Conservation (phyloP, 1,140 invertebrate genomes). For the Chrysopa pallens region DNA sequence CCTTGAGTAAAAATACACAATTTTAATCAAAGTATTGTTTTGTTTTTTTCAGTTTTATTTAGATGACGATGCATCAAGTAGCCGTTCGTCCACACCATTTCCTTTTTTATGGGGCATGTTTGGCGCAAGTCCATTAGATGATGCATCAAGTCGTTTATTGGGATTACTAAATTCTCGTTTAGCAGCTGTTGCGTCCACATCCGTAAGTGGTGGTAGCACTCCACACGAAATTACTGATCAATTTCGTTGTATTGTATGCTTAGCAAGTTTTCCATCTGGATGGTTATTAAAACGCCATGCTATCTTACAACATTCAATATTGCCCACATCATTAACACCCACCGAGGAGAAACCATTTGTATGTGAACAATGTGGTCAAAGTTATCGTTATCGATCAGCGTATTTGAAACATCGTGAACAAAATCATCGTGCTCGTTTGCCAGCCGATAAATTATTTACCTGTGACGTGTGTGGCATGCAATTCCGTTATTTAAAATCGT, state of each 20-base stretch:
- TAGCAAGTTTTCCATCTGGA: slow-evolving; percentile 62
- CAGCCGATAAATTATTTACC: slow-evolving; percentile 74
- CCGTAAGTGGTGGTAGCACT: slow-evolving; percentile 22
- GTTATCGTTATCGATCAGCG: slow-evolving; percentile 71
- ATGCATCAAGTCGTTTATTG: slow-evolving; percentile 23
- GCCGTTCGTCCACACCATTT: slow-evolving; percentile 23
- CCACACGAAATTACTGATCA: slow-evolving; percentile 17
- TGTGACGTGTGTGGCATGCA: slow-evolving; percentile 82
- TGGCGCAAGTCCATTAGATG: slow-evolving; percentile 8
- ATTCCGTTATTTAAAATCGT: slow-evolving; percentile 72
- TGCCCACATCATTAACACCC: slow-evolving; percentile 6
- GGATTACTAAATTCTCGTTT: slow-evolving; percentile 16
- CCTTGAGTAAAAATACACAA: too few relatives aligned
- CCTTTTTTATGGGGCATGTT: slow-evolving; percentile 12
- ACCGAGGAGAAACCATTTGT: slow-evolving; percentile 76
- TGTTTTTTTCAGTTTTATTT: neutral
- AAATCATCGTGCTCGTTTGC: slow-evolving; percentile 66
- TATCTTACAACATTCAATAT: slow-evolving; percentile 49
- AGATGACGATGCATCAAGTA: slow-evolving; percentile 15
- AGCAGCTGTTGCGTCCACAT: slow-evolving; percentile 25
- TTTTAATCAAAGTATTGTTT: too few relatives aligned
- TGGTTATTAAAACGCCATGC: slow-evolving; percentile 68
- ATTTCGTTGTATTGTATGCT: slow-evolving; percentile 57
- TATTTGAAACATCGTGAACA: slow-evolving; percentile 78
- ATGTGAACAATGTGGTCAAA: slow-evolving; percentile 77